Evolutionary conservation across 2,888 invertebrate species (phyloP), one percentile per base, ranked within the genome.

Genomic region (Conistra vaccinii): DNA sequence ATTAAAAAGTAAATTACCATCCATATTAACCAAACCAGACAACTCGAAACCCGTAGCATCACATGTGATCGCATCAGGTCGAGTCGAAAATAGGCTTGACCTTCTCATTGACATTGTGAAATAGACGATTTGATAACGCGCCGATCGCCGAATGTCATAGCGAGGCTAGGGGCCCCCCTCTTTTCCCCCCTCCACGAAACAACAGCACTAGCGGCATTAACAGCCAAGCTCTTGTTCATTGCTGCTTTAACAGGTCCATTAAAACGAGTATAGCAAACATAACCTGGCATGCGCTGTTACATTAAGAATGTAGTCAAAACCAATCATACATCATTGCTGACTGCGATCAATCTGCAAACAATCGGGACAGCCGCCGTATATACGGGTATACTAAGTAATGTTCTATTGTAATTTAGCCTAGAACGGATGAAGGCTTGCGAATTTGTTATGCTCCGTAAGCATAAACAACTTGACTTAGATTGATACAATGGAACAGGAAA

Each of bases 31-130:
- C 20, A n/a, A 65, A 75, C 35, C 71, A 80, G 70, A 73, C 61
- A 68, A 74, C 68, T 81, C 75, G 14, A 71, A 80, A 78, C 77
- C 83, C 70, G 78, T 83, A 86, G 85, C 86, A 88, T 90, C 90
- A 92, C 92, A 92, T 93, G 92, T 94, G 93, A 92, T 91, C 90
- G 90, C 89, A 90, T 91, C 91, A 81, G 84, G 80, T 89, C 91
- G 88, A 90, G 90, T 93, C 95, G 91, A 95, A 95, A 95, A 96
- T 95, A 95, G 92, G 92, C 90, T 93, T 94, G 96, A 95, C 96
- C 96, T 96, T 96, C 96, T 96, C 96, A 96, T 96, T 96, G 96
- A 96, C 96, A 96, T 96, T 96, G 96, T 96, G 96, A 95, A 96
- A 96, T 96, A 96, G 95, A 94, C 94, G 92, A 93, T 93, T 93